phyloP scores from a whole-genome alignment of 2,888 invertebrate species.

The Uropetala carovei region DNA sequence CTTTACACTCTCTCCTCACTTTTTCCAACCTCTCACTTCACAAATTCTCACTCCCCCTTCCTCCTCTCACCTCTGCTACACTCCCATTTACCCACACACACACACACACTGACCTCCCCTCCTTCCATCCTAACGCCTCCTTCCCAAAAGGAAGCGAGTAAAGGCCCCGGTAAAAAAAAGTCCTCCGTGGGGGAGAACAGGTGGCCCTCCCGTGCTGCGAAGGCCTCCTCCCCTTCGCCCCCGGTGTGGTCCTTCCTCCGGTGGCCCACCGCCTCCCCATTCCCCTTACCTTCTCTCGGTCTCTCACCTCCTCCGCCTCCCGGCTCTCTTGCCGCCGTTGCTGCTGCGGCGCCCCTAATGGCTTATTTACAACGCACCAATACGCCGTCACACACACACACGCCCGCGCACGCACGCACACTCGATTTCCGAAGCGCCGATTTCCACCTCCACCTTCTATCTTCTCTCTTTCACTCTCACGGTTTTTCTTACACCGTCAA shows the following conservation, averaged over 20 bases:
- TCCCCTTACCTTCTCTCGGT: not conserved
- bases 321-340: not conserved
- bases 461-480: not conserved
- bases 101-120: not conserved
- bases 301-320: slow-evolving; percentile 36
- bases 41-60: not conserved
- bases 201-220: slow-evolving; percentile 52
- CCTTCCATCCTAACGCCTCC: not conserved
- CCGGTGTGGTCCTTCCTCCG: slow-evolving; percentile 67
- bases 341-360: slow-evolving; percentile 25
- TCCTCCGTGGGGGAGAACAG: slow-evolving; percentile 35
- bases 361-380: slow-evolving; percentile 61
- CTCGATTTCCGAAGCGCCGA: slow-evolving; percentile 29
- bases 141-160: slow-evolving; percentile 13
- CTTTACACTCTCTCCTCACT: not conserved
- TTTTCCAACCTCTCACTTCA: no score
- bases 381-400: slow-evolving; percentile 21
- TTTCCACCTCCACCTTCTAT: not conserved
- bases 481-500: not conserved
- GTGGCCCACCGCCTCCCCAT: not conserved
- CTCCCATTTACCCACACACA: not conserved
- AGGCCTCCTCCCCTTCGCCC: slow-evolving; percentile 50
- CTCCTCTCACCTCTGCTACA: not conserved
- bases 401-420: slow-evolving; percentile 13
- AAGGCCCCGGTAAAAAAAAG: slow-evolving; percentile 30